Evolutionary conservation across 2,113 vertebrate genomes (phyloP).

Genomic region (Felis chaus): DNA sequence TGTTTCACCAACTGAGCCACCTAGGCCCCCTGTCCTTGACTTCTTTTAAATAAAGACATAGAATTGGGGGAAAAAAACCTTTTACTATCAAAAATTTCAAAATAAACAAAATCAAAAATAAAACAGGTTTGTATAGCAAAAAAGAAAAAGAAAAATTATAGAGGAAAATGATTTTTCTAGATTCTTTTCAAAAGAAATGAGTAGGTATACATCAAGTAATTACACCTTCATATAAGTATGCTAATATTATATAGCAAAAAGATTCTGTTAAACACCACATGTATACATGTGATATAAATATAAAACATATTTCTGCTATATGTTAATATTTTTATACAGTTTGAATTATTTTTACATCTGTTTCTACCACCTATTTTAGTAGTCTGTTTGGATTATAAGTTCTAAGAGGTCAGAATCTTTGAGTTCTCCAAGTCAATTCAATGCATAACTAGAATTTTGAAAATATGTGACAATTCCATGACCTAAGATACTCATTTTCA

Average conservation of each 20-base stretch:
- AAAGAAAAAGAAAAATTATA: neutral
- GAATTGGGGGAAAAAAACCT: neutral
- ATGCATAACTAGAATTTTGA: neutral
- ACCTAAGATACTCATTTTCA: neutral
- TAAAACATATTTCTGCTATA: neutral
- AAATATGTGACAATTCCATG: neutral
- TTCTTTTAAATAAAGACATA: conserved; percentile 33
- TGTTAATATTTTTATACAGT: neutral
- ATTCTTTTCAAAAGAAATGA: neutral
- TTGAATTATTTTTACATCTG: neutral
- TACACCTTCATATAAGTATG: neutral
- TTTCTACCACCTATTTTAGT: neutral
- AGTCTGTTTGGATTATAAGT: neutral
- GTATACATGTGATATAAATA: neutral
- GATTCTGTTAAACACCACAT: neutral
- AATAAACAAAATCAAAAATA: neutral
- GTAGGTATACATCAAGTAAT: neutral
- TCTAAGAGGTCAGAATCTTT: neutral
- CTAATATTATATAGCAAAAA: neutral
- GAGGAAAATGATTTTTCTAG: neutral
- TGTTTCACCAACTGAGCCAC: too few relatives aligned
- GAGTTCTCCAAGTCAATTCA: neutral
- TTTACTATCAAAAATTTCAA: neutral
- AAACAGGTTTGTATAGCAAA: neutral
- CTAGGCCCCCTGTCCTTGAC: too few relatives aligned